Conservation (phyloP, 1,140 invertebrate species). For the Psix sp. region DNA sequence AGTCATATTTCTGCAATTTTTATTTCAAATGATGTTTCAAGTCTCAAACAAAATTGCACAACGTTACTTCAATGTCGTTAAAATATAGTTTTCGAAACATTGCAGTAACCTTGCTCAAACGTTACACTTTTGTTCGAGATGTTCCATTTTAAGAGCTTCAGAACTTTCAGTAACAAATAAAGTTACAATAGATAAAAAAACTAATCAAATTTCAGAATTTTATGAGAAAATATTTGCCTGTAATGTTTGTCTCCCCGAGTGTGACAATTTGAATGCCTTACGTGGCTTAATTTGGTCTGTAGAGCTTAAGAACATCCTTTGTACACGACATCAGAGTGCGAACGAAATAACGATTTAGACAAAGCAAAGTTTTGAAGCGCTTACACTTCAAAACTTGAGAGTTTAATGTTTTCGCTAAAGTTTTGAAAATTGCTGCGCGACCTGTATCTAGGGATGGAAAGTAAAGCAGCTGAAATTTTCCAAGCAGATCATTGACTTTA, state of each 20-base stretch:
- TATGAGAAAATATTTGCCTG: not conserved
- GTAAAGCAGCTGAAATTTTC: conserved; percentile 55
- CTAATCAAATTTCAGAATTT: no score
- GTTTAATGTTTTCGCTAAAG: conserved; percentile 55
- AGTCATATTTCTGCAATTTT: no score
- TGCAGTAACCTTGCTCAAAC: no score
- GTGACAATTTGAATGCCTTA: conserved; percentile 7
- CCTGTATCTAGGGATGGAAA: conserved; percentile 40
- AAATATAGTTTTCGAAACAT: no score
- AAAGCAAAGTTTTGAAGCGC: conserved; percentile 55
- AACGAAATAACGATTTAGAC: conserved; percentile 51
- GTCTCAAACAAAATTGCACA: no score
- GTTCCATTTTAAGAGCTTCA: no score
- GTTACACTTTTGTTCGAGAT: no score
- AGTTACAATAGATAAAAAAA: no score
- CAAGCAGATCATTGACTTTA: conserved; percentile 54
- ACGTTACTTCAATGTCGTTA: no score
- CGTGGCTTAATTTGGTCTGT: conserved; percentile 19
- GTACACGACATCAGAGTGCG: conserved; percentile 36
- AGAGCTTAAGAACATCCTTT: conserved; percentile 17
- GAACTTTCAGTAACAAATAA: no score
- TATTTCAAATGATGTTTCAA: no score
- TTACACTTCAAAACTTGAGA: conserved; percentile 50
- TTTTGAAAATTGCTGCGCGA: conserved; percentile 55
- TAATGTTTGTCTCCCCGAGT: not conserved